Evolutionary conservation across 2,113 vertebrate species (phyloP).

Genomic region (Zonotrichia leucophrys): DNA sequence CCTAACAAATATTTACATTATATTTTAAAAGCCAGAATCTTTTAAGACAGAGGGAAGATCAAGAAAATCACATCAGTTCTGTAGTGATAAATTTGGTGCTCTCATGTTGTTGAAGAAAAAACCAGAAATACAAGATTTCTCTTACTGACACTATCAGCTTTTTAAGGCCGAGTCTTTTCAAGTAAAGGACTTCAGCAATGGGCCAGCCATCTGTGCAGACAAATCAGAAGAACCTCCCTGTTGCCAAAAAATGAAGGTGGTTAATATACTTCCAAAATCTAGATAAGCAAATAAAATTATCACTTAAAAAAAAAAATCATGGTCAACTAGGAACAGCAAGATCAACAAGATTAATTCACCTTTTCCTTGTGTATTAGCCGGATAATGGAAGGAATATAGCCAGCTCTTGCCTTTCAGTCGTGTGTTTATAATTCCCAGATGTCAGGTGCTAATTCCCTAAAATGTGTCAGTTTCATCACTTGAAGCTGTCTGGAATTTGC

Average conservation of each 20-base stretch:
- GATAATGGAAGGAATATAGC: background rate
- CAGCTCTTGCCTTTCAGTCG: background rate
- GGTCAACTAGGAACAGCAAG: background rate
- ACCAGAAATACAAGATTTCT: background rate
- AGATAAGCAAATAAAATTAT: background rate
- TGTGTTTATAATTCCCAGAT: background rate
- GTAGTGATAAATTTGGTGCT: background rate
- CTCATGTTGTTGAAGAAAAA: background rate
- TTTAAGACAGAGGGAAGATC: background rate
- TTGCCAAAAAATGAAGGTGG: background rate
- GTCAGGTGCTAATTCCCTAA: background rate
- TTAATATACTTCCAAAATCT: background rate
- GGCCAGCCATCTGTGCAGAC: background rate
- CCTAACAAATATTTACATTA: background rate
- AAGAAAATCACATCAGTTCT: background rate
- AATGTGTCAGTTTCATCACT: background rate
- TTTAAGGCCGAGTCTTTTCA: background rate
- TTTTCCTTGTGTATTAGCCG: background rate
- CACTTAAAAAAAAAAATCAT: background rate
- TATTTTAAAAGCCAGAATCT: background rate
- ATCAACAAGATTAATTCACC: background rate
- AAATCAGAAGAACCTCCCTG: rapidly evolving
- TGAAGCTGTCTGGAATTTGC: background rate
- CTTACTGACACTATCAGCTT: background rate
- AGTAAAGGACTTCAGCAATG: background rate